phyloP scores from a whole-genome alignment of 2,797 vertebrate species.

The Sternotherus odoratus region DNA sequence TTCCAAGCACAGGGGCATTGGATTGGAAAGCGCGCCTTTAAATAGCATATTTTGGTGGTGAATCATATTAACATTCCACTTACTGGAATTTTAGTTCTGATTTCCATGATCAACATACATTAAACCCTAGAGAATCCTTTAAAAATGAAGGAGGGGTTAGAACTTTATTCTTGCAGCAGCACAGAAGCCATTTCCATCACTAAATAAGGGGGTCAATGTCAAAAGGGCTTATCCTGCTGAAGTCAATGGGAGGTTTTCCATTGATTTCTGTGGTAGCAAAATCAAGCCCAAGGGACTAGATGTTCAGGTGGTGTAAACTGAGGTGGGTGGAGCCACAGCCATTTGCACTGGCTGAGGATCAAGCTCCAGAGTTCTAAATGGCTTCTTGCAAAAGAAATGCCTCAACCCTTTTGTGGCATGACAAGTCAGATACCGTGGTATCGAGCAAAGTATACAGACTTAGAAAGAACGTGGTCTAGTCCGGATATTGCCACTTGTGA shows the following conservation, averaged over 20 bases:
- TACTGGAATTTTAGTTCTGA: neutral
- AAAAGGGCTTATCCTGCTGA: neutral
- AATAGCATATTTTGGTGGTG: neutral
- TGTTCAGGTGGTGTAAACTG: neutral
- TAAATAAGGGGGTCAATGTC: neutral
- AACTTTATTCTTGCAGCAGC: neutral
- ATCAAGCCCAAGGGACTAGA: neutral
- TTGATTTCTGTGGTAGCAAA: neutral
- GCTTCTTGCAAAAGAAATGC: neutral
- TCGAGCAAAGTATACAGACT: neutral
- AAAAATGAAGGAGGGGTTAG: neutral
- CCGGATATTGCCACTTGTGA: neutral
- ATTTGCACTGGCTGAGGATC: neutral
- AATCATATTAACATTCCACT: neutral
- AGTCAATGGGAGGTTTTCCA: neutral
- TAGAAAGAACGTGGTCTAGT: neutral
- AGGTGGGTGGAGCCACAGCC: neutral
- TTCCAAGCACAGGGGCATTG: conserved; percentile 12
- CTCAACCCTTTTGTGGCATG: neutral
- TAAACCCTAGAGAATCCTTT: neutral
- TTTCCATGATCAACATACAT: conserved; percentile 3
- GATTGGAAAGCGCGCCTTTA: neutral
- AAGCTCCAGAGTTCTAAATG: neutral
- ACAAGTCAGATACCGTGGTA: neutral
- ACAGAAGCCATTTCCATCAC: neutral